Base-by-base conservation (phyloP, 1,140 invertebrate species). In the Bombus waltoni region DNA sequence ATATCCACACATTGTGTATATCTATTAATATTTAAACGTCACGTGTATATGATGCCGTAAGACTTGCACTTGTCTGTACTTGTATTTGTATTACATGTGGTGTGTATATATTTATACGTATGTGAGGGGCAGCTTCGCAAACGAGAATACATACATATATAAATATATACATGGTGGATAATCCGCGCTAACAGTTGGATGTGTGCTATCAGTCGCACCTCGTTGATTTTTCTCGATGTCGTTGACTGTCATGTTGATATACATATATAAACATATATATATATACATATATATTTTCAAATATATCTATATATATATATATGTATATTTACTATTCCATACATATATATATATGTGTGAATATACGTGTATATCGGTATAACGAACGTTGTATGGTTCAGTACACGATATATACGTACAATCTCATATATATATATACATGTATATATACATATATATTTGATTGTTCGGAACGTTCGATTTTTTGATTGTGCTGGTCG, bases 181-280 rank as follows among this genome's bases (percentile, higher is more conserved):
- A 66, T 80, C 47, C 88, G 86, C 88, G 86, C 88, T 88, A 75
- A 86, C 90, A 93, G 85, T 74, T 95, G 89, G 91, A 94, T 94
- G 93, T 94, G 89, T 94, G 94, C 92, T 94, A 94, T 74, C 85
- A 91, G 87, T 88, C 89, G 87, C 88, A 92, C 91, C 89, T 93
- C 92, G 91, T 94, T 94, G 88, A 94, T 92, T 93, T 92, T 93
- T 94, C 85, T 90, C 89, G 89, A 92, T 94, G 93, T 94, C 93
- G 89, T 93, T 94, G 91, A 90, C 86, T 92, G 89, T 92, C 89
- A 88, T 91, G 91, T 92, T 89, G 88, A 68, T 80, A 15, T 73
- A 40, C n/a, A 40, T 40, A 70, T 6, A 2, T 80, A 83, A 42
- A 40, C 2, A 70, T 42, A 71, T n/a, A 71, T 71, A 70, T 6